Conservation (phyloP, 2,797 vertebrate species). For the Rhinoraja longicauda region DNA sequence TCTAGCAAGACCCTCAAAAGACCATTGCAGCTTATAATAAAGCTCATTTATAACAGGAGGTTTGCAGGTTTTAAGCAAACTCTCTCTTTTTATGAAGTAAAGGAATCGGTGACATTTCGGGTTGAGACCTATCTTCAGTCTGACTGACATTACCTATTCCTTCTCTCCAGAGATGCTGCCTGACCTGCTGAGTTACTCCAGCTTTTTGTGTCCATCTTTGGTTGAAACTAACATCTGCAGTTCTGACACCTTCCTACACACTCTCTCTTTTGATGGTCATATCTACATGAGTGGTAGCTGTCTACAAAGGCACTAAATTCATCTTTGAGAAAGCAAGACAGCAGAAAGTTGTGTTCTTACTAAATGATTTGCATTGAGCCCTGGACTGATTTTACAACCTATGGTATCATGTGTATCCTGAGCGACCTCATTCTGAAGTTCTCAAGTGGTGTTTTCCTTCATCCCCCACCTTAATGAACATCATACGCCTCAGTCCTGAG, state of each 20-base stretch:
- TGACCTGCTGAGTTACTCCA: no score
- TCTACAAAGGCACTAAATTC: background rate
- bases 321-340: background rate
- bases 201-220: no score
- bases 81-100: no score
- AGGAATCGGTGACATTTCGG: no score
- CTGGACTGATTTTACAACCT: background rate
- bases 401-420: background rate
- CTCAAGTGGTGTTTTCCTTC: background rate
- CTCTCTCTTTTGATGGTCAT: background rate
- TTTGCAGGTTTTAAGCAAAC: no score
- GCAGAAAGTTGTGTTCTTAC: background rate
- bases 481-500: background rate
- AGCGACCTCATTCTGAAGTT: background rate
- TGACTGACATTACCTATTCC: no score
- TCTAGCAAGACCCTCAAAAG: background rate
- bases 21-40: background rate
- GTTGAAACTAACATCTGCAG: no score
- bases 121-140: no score
- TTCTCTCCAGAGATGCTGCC: no score
- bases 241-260: no score
- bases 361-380: background rate
- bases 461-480: background rate
- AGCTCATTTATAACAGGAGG: no score
- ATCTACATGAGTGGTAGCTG: background rate